phyloP scores from a whole-genome alignment of 2,888 invertebrate species.

The Endotricha flammealis region DNA sequence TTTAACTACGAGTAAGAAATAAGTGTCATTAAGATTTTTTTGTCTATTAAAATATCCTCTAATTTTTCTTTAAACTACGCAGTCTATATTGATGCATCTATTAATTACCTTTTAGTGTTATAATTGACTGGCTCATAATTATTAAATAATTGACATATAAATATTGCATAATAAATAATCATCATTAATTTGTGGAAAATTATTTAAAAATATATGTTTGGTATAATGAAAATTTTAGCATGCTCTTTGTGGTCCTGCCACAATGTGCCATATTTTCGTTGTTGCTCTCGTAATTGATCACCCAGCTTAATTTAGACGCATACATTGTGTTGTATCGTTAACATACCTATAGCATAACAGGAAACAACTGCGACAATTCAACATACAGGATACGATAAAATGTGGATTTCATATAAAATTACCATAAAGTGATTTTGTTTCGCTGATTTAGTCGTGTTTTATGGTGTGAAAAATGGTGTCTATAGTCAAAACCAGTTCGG shows the following conservation, averaged over 20 bases:
- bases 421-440: conserved; percentile 39
- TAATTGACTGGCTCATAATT: too few relatives aligned
- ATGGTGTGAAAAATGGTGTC: conserved; percentile 39
- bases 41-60: too few relatives aligned
- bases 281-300: conserved; percentile 18
- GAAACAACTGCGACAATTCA: conserved; percentile 46
- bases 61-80: too few relatives aligned
- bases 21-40: too few relatives aligned
- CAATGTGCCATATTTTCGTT: conserved; percentile 20
- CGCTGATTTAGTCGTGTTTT: conserved; percentile 39
- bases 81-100: too few relatives aligned
- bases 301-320: conserved; percentile 30
- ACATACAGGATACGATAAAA: conserved; percentile 62
- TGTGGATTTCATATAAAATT: conserved; percentile 51
- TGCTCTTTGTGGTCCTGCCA: conserved; percentile 21
- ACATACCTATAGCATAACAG: conserved; percentile 44
- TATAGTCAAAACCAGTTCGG: conserved; percentile 34
- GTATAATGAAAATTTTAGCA: too few relatives aligned
- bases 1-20: too few relatives aligned
- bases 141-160: too few relatives aligned
- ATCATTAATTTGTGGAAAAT: too few relatives aligned
- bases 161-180: too few relatives aligned
- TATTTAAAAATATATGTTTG: too few relatives aligned
- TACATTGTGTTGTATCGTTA: conserved; percentile 42
- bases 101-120: too few relatives aligned